Percentiles rank a stretch among this genome's conserved stretches.
phyloP scores from a whole-genome alignment of 2,797 vertebrate species.

The Benthosema pterotum region DNA sequence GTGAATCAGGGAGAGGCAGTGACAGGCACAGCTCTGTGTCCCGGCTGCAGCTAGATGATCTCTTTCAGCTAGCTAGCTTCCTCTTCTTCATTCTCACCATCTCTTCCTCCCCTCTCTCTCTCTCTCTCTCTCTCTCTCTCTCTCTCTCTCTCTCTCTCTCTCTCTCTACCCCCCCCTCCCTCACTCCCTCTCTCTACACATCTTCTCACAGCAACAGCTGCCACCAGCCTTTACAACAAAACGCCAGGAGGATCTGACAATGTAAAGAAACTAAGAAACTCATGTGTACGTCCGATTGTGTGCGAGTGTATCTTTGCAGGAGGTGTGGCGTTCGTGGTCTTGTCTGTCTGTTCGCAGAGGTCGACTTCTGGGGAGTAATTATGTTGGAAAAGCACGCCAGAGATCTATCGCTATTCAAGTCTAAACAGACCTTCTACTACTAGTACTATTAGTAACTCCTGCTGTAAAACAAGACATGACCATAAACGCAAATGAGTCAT shows the following conservation, averaged over 20 bases:
- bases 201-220: slow-evolving; percentile 57
- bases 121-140: not conserved
- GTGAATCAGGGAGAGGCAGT: slow-evolving; percentile 76
- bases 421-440: not conserved
- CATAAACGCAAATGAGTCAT: too few relatives aligned
- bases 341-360: slow-evolving; percentile 1
- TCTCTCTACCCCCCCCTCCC: not conserved
- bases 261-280: slow-evolving; percentile 32
- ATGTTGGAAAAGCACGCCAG: too few relatives aligned
- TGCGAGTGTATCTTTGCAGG: not conserved
- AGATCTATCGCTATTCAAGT: too few relatives aligned
- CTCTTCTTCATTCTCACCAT: slow-evolving; percentile 27
- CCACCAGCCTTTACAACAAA: slow-evolving; percentile 41
- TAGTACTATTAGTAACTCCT: too few relatives aligned
- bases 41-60: slow-evolving; percentile 64
- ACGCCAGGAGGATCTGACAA: slow-evolving; percentile 30
- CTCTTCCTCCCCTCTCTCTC: slow-evolving; percentile 4
- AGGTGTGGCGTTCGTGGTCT: slow-evolving; percentile 12
- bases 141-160: slow-evolving; percentile 1
- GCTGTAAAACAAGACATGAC: too few relatives aligned
- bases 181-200: slow-evolving; percentile 1
- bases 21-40: slow-evolving; percentile 76
- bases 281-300: not conserved
- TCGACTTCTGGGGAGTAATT: slow-evolving; percentile 2
- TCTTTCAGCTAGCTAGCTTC: slow-evolving; percentile 55